phyloP scores from a whole-genome alignment of 1,140 invertebrate species.

The Coenobita brevimanus region DNA sequence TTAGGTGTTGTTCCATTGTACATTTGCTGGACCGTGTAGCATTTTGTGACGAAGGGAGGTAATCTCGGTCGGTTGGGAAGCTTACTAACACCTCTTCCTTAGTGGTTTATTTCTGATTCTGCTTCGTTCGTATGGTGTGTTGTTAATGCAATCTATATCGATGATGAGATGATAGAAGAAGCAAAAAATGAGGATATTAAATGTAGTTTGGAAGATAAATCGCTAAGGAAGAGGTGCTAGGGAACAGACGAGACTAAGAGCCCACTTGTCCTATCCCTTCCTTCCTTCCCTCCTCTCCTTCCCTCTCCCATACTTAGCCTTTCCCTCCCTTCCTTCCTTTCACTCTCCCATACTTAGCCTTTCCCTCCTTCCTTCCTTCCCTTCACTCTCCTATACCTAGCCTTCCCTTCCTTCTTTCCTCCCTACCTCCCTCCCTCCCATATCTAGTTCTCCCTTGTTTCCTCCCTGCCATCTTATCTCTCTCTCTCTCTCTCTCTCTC shows the following conservation, averaged over 20 bases:
- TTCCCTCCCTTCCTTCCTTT: not conserved
- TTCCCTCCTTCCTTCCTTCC: too few relatives aligned
- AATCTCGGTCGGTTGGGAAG: too few relatives aligned
- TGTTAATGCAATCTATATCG: too few relatives aligned
- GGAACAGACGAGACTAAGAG: not conserved
- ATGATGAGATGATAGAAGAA: not conserved
- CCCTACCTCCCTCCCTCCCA: not conserved
- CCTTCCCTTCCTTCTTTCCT: not conserved
- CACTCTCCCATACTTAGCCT: not conserved
- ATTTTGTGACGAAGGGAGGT: not conserved
- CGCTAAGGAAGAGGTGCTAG: too few relatives aligned
- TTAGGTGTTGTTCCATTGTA: too few relatives aligned
- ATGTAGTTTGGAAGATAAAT: too few relatives aligned
- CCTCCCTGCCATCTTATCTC: not conserved
- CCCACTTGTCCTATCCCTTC: not conserved
- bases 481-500: slow-evolving; percentile 2
- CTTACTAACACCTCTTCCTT: too few relatives aligned
- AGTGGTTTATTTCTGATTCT: too few relatives aligned
- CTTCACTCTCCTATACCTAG: not conserved
- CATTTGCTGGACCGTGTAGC: too few relatives aligned
- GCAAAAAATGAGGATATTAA: too few relatives aligned
- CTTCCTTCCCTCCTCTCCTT: not conserved
- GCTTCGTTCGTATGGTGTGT: too few relatives aligned
- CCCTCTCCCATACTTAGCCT: not conserved
- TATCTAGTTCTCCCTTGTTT: not conserved